Evolutionary conservation across 2,113 vertebrate genomes (phyloP), one percentile per base, ranked within the genome.

Genomic region (Colius striatus): DNA sequence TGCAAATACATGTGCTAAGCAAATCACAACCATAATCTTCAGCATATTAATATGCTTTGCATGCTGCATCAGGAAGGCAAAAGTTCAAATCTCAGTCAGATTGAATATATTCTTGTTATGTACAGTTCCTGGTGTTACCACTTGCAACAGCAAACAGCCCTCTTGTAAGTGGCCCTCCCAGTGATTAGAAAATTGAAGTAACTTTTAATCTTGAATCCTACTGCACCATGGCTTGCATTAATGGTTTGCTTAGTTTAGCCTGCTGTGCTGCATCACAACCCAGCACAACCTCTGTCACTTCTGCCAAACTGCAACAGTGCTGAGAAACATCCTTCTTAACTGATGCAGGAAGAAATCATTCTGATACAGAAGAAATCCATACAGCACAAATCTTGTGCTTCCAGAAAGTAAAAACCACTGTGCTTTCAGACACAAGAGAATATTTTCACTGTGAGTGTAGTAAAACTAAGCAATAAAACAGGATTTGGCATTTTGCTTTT

Each of bases 101-200:
- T 58, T 53, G 88, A 94, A 75, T 54, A 45, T 60, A 72, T 91
- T 93, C 25, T 43, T 83, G 23, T 87, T 96, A 87, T 87, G 93
- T 93, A 94, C 30, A 71, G 51, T 34, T 92, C 76, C 41, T 75
- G 47, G 18, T 27, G 15, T 51, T 95, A 36, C 48, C 71, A 16
- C 63, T 90, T 95, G 32, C 51, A 66, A 91, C 73, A 83, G 73
- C 71, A 96, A 95, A 62, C 7, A 54, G 68, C 47, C 43, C 36
- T 77, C 30, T 65, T 92, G 53, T 73, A 95, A 92, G 43, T 17
- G 93, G 71, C 81, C 45, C 66, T 93, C 84, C 89, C 83, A 96
- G 80, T 63, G 84, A 92, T 84, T 65, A 90, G 87, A 92, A 97
- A 96, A 96, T 95, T 92, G 92, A 94, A 95, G 22, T n/a, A 96